Base-by-base conservation (phyloP, 2,888 invertebrate genomes). In the Drosophila emarginata region DNA sequence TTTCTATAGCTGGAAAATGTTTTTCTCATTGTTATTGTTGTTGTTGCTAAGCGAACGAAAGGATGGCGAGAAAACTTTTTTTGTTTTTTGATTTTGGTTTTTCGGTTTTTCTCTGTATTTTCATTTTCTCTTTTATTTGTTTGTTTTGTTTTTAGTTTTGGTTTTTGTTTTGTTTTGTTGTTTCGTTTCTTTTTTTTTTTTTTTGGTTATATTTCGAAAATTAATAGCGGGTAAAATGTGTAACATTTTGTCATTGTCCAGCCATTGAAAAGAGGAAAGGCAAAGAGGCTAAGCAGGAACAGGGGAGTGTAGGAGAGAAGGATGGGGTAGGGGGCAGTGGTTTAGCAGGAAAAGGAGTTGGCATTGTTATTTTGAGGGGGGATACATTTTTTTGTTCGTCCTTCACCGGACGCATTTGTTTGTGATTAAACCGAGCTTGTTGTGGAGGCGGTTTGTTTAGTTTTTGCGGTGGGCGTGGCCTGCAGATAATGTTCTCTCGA, bases 211-310 rank as follows among this genome's bases (percentile, higher is more conserved):
- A 82, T 87, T 85, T 71, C 53, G 67, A 71, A 86, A 82, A 87
- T 82, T 87, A 87, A 83, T 83, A 83, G 88, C 78, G 70, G 64
- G 69, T 69, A 76, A 85, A 82, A 77, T 79, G 80, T 85, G 68
- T 74, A 85, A 64, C 86, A 58, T 72, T 77, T 85, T 85, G 82
- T 87, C 82, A 79, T 75, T 75, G 73, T 74, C 69, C 72, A 61
- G 57, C 18, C 45, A 45, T 18, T 45, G 45, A 45, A 45, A 12
- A 64, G 56, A 52, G 65, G 11, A 52, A 39, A 23, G 18, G 57
- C n/a, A 57, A 15, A 23, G 21, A n/a, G 23, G 3, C 6, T 7
- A 15, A 15, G 40, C 14, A 40, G 7, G 7, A n/a, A n/a, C n/a
- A n/a, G n/a, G n/a, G n/a, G n/a, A n/a, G 14, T 6, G 6, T 4